A percentile compares a stretch with the other conserved stretches of the same genome.
Conservation (phyloP, 2,888 invertebrate genomes). For the Campaea margaritaria region DNA sequence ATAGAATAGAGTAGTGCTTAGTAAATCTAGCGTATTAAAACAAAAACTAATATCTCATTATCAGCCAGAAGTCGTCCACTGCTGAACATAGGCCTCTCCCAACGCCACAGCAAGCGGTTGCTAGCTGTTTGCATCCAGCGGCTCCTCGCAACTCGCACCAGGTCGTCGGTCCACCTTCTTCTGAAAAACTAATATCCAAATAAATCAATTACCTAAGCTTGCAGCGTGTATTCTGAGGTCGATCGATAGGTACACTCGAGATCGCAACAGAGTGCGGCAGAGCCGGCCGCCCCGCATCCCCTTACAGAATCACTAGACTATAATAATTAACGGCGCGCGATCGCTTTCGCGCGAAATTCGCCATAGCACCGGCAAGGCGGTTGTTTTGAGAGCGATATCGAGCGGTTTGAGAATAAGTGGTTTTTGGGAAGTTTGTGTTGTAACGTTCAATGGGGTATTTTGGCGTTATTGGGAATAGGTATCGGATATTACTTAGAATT, state of each 20-base stretch:
- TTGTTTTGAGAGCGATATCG: conserved; percentile 18
- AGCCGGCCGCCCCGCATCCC: conserved; percentile 45
- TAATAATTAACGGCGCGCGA: conserved; percentile 73
- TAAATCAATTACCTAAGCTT: too few species aligned
- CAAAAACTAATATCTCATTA: too few species aligned
- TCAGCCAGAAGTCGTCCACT: too few species aligned
- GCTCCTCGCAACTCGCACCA: too few species aligned
- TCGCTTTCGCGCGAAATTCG: conserved; percentile 51
- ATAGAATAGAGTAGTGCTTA: too few species aligned
- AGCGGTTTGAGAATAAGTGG: conserved; percentile 29
- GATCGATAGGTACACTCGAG: conserved; percentile 35
- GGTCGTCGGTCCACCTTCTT: too few species aligned
- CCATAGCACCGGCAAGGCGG: conserved; percentile 17
- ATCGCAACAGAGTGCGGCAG: conserved; percentile 36
- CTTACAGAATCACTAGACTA: conserved; percentile 76
- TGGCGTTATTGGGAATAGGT: conserved; percentile 4
- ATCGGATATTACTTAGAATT: neutral
- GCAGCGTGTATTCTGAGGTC: conserved; percentile 6
- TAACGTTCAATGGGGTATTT: conserved; percentile 10
- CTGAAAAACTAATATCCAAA: too few species aligned
- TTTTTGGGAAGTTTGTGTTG: conserved; percentile 22
- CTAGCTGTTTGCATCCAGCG: too few species aligned
- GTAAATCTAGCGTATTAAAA: too few species aligned
- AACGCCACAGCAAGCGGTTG: too few species aligned
- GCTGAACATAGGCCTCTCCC: too few species aligned